A percentile compares a stretch with the other conserved stretches of the same genome.
Evolutionary conservation across 2,113 vertebrate genomes (phyloP).

Genomic region (Rhea pennata): DNA sequence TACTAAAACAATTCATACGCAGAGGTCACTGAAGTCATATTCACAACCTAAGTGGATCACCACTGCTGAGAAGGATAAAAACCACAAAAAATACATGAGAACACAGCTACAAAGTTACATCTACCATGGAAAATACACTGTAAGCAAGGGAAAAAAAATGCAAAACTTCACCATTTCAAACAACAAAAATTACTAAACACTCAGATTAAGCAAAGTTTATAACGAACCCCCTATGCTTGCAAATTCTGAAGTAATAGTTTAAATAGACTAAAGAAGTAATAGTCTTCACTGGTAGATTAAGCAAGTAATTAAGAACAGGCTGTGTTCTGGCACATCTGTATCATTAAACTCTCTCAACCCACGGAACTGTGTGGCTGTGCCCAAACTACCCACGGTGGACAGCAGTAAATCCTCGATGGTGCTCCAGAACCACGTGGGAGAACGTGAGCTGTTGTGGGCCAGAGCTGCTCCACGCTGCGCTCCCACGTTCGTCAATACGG

Average conservation of each 20-base stretch:
- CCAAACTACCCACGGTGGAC: not conserved
- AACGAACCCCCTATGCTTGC: not conserved
- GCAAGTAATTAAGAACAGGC: not conserved
- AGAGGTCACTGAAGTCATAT: not conserved
- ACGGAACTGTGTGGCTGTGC: not conserved
- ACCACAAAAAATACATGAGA: rapidly evolving
- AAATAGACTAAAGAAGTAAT: not conserved
- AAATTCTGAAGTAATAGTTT: not conserved
- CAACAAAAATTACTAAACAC: not conserved
- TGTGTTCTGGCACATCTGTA: not conserved
- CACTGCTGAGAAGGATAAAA: not conserved
- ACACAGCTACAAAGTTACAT: not conserved
- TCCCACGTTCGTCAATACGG: not conserved
- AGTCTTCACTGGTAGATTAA: not conserved
- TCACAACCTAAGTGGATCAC: not conserved
- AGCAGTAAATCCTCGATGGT: not conserved
- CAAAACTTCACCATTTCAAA: not conserved
- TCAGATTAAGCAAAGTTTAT: not conserved
- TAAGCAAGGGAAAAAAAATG: not conserved
- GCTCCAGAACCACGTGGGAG: not conserved
- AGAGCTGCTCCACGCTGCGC: rapidly evolving
- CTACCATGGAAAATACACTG: not conserved
- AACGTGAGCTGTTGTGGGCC: not conserved
- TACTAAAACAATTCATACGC: not conserved
- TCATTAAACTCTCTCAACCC: not conserved